Conservation (phyloP, 2,888 invertebrate genomes). For the Acronicta leporina region DNA sequence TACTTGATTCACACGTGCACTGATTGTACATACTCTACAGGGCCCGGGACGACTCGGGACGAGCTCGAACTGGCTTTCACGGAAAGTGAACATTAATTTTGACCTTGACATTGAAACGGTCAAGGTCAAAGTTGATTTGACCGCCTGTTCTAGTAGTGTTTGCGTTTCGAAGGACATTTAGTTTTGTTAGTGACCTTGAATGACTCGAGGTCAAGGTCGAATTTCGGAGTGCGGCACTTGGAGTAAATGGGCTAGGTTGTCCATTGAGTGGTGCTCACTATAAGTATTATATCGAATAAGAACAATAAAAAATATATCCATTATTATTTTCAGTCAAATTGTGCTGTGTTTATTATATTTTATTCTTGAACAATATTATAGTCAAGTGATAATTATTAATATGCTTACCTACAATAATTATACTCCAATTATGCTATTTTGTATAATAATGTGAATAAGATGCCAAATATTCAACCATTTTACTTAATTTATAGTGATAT, state of each 20-base stretch:
- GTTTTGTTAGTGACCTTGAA: slow-evolving; percentile 21
- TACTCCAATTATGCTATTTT: slow-evolving; percentile 53
- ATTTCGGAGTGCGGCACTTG: slow-evolving; percentile 22
- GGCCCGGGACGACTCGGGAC: slow-evolving; percentile 42
- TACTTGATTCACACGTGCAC: slow-evolving; percentile 66
- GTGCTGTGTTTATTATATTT: slow-evolving; percentile 78
- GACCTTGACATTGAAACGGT: slow-evolving; percentile 52
- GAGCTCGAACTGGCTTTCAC: slow-evolving; percentile 38
- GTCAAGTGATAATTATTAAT: slow-evolving; percentile 73
- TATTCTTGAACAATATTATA: slow-evolving; percentile 72
- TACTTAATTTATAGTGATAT: slow-evolving; percentile 68
- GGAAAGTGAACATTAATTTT: slow-evolving; percentile 38
- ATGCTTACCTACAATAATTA: slow-evolving; percentile 55
- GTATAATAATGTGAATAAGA: slow-evolving; percentile 78
- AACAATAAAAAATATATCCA: slow-evolving; percentile 54
- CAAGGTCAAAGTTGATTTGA: slow-evolving; percentile 53
- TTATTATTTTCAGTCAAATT: slow-evolving; percentile 71
- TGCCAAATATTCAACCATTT: slow-evolving; percentile 84
- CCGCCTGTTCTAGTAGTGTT: slow-evolving; percentile 27
- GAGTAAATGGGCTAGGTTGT: slow-evolving; percentile 30
- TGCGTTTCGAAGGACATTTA: slow-evolving; percentile 13
- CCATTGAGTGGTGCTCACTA: slow-evolving; percentile 59
- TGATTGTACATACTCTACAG: slow-evolving; percentile 21
- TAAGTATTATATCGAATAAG: slow-evolving; percentile 62
- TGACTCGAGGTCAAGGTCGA: slow-evolving; percentile 18